phyloP scores from a whole-genome alignment of 2,888 invertebrate species.

The Agriopis marginaria region DNA sequence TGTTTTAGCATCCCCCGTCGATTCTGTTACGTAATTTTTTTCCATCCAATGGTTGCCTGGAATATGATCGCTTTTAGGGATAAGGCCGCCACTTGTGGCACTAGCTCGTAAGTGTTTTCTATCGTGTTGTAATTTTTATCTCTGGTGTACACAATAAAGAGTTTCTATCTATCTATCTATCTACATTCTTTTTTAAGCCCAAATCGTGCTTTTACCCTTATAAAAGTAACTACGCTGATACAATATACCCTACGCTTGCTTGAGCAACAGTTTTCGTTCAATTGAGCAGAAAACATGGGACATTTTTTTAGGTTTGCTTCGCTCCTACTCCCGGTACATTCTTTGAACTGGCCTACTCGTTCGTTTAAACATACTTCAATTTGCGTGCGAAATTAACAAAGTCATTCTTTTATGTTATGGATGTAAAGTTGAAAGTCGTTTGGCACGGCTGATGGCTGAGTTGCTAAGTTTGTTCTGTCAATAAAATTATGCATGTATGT shows the following conservation, averaged over 20 bases:
- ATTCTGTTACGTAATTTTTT: too few species aligned
- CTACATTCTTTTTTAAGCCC: constrained; percentile 2
- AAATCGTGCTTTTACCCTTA: constrained; percentile 4
- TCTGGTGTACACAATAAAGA: too few species aligned
- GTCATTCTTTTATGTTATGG: background rate
- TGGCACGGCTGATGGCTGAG: constrained; percentile 17
- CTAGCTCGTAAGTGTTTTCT: too few species aligned
- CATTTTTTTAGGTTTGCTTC: constrained; percentile 66
- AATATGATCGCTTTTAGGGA: too few species aligned
- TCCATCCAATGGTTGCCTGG: too few species aligned
- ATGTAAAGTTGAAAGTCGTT: constrained; percentile 17
- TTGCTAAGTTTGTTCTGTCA: constrained; percentile 41
- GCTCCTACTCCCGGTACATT: constrained; percentile 56
- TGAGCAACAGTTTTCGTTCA: constrained; percentile 66
- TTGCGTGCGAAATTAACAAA: constrained; percentile 24
- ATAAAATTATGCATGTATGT: constrained; percentile 53
- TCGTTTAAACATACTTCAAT: constrained; percentile 56
- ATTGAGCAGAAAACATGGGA: constrained; percentile 65
- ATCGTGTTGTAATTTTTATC: too few species aligned
- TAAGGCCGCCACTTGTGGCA: too few species aligned
- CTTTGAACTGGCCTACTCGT: constrained; percentile 71
- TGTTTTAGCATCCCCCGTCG: too few species aligned
- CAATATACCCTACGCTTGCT: constrained; percentile 40
- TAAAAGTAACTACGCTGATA: constrained; percentile 20
- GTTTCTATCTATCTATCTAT: too few species aligned